Evolutionary conservation across 2,113 vertebrate genomes (phyloP), one percentile per base, ranked within the genome.

Genomic region (Narcine bancroftii): DNA sequence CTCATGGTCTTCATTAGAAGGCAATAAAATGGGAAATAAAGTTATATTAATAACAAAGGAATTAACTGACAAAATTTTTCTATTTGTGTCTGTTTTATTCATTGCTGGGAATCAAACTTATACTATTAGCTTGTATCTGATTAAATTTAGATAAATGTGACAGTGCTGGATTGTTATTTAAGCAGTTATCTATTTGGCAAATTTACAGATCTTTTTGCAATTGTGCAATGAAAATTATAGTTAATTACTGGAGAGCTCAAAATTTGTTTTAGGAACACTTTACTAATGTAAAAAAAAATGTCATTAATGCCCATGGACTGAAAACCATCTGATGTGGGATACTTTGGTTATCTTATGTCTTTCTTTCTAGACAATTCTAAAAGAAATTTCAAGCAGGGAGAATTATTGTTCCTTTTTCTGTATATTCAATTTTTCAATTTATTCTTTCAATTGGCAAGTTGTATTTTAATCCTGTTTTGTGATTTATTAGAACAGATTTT

Each of bases 221-320:
- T 26, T 42, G 39, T 45, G 15, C 15, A 66, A 89, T 36, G 24
- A 56, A 89, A 66, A 45, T 15, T 26, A 79, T 91, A 4, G 21
- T 39, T 75, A 75, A 39, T 36, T 87, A 10, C 26, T 71, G 6
- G 39, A 47, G 39, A 66, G 42, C 29, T 47, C 36, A 21, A 39
- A 21, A 69, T 66, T 42, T 17, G 2, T 69, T 91, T 89, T 69
- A 45, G 24, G 24, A 45, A 91, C 65, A 69, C 36, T 0, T 91
- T 33, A 11, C 56, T 13, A n/a, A 56, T 21, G n/a, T n/a, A 11
- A 81, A 53, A 11, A 50, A 69, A 91, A 91, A 33, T 47, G 29
- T 69, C 39, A 69, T 69, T 91, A 47, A 47, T 91, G 63, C 89
- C 89, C 89, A 71, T 69, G 65, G 89, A 91, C 63, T 89, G 66